phyloP scores from a whole-genome alignment of 2,797 vertebrate genomes.

The Tamandua tetradactyla region DNA sequence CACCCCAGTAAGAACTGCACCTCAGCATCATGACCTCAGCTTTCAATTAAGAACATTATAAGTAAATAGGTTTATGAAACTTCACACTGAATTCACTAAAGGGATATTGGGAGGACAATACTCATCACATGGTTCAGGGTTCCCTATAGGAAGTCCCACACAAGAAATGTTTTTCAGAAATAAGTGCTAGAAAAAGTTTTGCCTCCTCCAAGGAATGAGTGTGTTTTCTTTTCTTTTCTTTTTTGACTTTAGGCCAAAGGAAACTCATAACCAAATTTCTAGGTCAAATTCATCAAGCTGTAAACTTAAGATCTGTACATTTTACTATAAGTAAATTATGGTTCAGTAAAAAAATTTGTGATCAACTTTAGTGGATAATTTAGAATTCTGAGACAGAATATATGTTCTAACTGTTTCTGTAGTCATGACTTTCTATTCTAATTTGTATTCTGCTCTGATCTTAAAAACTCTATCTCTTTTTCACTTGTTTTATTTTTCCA shows the following conservation, averaged over 20 bases:
- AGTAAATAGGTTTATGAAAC: not conserved
- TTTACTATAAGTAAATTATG: constrained; percentile 22
- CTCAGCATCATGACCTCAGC: not conserved
- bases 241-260: not conserved
- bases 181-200: not conserved
- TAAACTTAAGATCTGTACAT: constrained; percentile 28
- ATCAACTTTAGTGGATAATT: constrained; percentile 34
- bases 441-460: not conserved
- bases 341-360: constrained; percentile 6
- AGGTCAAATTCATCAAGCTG: constrained; percentile 21
- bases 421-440: not conserved
- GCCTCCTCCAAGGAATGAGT: not conserved
- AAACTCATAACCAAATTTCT: constrained; percentile 38
- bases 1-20: not conserved
- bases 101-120: not conserved
- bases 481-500: not conserved
- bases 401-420: not conserved
- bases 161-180: not conserved
- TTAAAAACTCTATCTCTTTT: constrained; percentile 1
- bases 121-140: not conserved
- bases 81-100: not conserved
- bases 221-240: constrained; percentile 29
- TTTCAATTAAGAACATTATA: not conserved
- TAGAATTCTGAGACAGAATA: not conserved
- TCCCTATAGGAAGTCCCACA: not conserved